Percentiles rank a stretch among this genome's conserved stretches.
Conservation (phyloP, 2,888 invertebrate genomes). For the Trachelus tabidus region DNA sequence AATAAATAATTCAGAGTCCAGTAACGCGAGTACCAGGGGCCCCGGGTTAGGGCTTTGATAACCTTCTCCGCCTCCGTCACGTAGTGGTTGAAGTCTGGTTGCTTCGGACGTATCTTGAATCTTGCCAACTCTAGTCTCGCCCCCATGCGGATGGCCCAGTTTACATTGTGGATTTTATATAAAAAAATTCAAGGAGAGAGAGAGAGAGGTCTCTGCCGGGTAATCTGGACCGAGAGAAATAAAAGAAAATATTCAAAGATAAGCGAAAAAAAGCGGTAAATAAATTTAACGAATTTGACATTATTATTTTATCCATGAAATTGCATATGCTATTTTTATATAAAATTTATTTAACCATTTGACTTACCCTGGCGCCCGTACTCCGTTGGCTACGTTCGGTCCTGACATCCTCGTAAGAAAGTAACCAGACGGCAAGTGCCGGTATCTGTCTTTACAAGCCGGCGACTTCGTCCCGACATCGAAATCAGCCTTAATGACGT, state of each 20-base stretch:
- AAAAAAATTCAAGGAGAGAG: neutral
- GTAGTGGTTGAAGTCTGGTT: neutral
- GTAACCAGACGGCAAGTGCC: neutral
- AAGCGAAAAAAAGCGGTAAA: neutral
- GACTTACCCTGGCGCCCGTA: neutral
- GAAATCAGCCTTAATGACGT: constrained; percentile 17
- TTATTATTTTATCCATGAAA: neutral
- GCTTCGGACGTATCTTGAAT: constrained; percentile 51
- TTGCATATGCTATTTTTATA: neutral
- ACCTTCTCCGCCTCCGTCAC: constrained; percentile 32
- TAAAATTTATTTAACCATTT: neutral
- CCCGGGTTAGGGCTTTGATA: constrained; percentile 53
- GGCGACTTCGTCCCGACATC: constrained; percentile 4
- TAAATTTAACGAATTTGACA: neutral
- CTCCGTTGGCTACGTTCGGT: neutral
- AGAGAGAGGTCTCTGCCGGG: neutral
- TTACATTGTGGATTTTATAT: neutral
- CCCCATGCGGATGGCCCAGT: constrained; percentile 17
- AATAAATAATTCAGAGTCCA: constrained; percentile 62
- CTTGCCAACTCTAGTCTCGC: constrained; percentile 40
- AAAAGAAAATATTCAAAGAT: neutral
- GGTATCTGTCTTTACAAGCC: neutral
- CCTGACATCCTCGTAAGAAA: neutral
- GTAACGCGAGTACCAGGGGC: constrained; percentile 32
- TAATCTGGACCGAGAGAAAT: neutral